Evolutionary conservation across 64 coral and sea anemone species (phyloP).

Genomic region (Actinia equina): DNA sequence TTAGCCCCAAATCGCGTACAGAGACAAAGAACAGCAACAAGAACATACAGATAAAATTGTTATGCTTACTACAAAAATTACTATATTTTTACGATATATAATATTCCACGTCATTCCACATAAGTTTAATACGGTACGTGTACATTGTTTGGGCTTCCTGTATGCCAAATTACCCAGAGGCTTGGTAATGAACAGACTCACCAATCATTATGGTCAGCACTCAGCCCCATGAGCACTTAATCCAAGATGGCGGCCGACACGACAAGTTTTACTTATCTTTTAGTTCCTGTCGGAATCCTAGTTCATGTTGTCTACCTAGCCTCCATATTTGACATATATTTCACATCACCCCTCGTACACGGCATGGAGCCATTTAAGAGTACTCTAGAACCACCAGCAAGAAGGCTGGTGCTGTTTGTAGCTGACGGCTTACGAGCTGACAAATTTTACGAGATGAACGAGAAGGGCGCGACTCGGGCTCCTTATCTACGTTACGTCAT

Average conservation of each 20-base stretch:
- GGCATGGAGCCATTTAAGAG: slow-evolving; percentile 86
- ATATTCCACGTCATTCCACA: too few relatives aligned
- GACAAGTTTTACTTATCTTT: slow-evolving; percentile 26
- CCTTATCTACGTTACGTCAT: slow-evolving; percentile 79
- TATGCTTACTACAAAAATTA: too few relatives aligned
- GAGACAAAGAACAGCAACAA: too few relatives aligned
- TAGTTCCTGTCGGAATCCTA: slow-evolving; percentile 60
- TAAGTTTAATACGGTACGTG: too few relatives aligned
- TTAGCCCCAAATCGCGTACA: too few relatives aligned
- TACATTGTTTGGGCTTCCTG: too few relatives aligned
- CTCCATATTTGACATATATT: slow-evolving; percentile 96
- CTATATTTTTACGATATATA: too few relatives aligned
- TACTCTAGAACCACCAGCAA: slow-evolving; percentile 66
- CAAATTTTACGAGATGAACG: slow-evolving; percentile 86
- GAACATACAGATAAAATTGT: too few relatives aligned
- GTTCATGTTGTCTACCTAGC: slow-evolving; percentile 84
- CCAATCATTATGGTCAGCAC: slow-evolving; percentile 14
- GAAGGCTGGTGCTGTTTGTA: slow-evolving; percentile 80
- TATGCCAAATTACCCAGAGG: neutral
- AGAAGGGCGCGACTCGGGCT: slow-evolving; percentile 59
- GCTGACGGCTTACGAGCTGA: slow-evolving; percentile 92
- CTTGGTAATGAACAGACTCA: neutral
- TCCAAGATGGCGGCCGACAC: slow-evolving; percentile 72
- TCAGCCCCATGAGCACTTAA: neutral
- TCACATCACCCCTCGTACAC: slow-evolving; percentile 95